Percentiles rank a stretch among this genome's conserved stretches.
phyloP scores from a whole-genome alignment of 2,888 invertebrate genomes.

The Epicampocera succincta region DNA sequence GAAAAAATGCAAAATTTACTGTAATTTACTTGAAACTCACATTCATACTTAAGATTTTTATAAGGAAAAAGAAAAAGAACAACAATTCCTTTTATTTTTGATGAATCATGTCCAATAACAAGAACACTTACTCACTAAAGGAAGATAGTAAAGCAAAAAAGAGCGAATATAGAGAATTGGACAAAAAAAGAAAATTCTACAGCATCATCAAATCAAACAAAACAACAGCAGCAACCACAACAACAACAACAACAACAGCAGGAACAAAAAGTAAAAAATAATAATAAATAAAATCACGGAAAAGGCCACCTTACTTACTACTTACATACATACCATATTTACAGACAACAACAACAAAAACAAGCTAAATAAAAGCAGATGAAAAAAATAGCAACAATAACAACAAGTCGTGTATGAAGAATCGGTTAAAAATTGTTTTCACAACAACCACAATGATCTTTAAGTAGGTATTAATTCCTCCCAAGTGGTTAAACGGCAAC shows the following conservation, averaged over 20 bases:
- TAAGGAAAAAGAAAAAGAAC: constrained; percentile 15
- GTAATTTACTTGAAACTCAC: neutral
- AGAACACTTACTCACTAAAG: constrained; percentile 50
- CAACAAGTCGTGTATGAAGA: constrained; percentile 36
- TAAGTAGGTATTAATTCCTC: constrained; percentile 80
- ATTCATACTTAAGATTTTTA: constrained; percentile 43
- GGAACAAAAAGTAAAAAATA: neutral
- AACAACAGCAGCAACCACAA: constrained; percentile 9
- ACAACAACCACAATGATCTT: constrained; percentile 69
- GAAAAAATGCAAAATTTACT: no score
- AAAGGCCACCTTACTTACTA: constrained; percentile 4
- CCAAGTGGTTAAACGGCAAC: constrained; percentile 70
- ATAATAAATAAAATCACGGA: neutral
- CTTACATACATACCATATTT: no score
- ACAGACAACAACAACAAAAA: constrained; percentile 24
- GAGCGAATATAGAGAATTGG: neutral
- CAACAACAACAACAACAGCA: constrained; percentile 20
- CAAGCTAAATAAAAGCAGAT: no score
- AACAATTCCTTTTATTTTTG: constrained; percentile 50
- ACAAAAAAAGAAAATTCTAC: constrained; percentile 25
- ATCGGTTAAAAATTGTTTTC: constrained; percentile 43
- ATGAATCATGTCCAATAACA: constrained; percentile 70
- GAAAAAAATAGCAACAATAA: neutral
- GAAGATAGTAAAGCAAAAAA: neutral
- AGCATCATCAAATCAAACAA: constrained; percentile 33